Evolutionary conservation across 2,888 invertebrate genomes (phyloP).

Genomic region (Cerceris ruficornis): DNA sequence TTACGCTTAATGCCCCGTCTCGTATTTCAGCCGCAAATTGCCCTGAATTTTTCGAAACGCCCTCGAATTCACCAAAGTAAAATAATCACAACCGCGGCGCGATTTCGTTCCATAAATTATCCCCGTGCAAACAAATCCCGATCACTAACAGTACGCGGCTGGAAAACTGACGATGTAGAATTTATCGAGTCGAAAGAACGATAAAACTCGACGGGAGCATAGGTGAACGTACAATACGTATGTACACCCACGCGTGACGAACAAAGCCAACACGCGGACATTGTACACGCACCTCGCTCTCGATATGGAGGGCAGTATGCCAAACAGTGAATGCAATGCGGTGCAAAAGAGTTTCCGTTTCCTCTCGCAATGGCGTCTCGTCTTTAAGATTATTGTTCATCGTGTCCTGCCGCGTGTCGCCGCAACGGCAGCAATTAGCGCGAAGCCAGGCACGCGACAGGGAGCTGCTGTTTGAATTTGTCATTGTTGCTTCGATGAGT

Average conservation of each 20-base stretch:
- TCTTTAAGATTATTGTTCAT: slow-evolving; percentile 72
- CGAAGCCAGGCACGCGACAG: slow-evolving; percentile 73
- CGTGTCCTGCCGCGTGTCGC: slow-evolving; percentile 68
- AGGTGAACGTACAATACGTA: not conserved
- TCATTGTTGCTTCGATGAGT: slow-evolving; percentile 61
- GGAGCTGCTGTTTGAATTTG: slow-evolving; percentile 72
- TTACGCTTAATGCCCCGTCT: not conserved
- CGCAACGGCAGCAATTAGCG: slow-evolving; percentile 75
- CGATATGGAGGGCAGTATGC: slow-evolving; percentile 88
- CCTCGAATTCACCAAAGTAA: too few relatives aligned
- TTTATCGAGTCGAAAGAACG: not conserved
- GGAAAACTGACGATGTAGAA: not conserved
- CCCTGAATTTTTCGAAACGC: too few relatives aligned
- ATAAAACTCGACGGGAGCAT: not conserved
- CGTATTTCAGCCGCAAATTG: not conserved
- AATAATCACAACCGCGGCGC: too few relatives aligned
- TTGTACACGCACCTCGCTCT: slow-evolving; percentile 81
- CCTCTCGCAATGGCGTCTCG: slow-evolving; percentile 81
- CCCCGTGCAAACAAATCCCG: too few relatives aligned
- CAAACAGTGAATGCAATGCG: slow-evolving; percentile 89
- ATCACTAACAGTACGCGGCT: too few relatives aligned
- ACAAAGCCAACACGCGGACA: not conserved
- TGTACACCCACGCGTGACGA: not conserved
- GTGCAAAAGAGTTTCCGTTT: slow-evolving; percentile 86
- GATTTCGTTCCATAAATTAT: too few relatives aligned